Base-by-base conservation (phyloP, 2,888 invertebrate genomes). In the Drosophila mayaguana region DNA sequence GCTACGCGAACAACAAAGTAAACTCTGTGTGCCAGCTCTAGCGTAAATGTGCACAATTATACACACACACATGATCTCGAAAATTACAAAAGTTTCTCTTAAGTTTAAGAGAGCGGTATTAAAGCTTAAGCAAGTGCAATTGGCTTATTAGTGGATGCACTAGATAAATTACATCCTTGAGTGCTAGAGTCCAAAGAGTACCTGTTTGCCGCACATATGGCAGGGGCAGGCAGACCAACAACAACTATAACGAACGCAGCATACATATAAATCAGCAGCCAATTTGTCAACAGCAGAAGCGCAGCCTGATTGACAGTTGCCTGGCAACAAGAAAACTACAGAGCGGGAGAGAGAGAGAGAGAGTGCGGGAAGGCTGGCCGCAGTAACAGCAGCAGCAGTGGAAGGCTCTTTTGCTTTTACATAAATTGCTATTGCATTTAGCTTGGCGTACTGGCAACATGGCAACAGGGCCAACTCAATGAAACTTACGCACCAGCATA, bases 401-500 rank as follows among this genome's bases (percentile, higher is more conserved):
- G 16, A 14, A 14, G 38, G n/a, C 28, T n/a, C 25, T 3, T 36
- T 16, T 3, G 6, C 43, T 51, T 36, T 8, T 48, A 36, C 66
- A 67, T 66, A 66, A 56, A 11, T 56, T 65, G 36, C 42, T 36
- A 18, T 43, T 50, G 25, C 38, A 28, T 36, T 67, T 50, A 67
- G 69, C 54, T 67, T 55, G 28, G n/a, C 38, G n/a, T 18, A 36
- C 60, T 54, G 69, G n/a, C 46, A 60, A 25, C 54, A 16, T 50
- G 45, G 56, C 74, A 77, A 43, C 59, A 59, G 40, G 67, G 61
- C 51, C 59, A 73, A 77, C 67, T 69, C 71, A 75, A 81, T 83
- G 78, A 81, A 81, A 78, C 66, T 78, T 80, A 45, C 62, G 40
- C 65, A 71, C 63, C 66, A 83, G 65, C 75, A 69, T 69, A 81